A percentile compares a stretch with the other conserved stretches of the same genome.
Evolutionary conservation across 2,797 vertebrate species (phyloP).

Genomic region (Triplophysa yarkandensis): DNA sequence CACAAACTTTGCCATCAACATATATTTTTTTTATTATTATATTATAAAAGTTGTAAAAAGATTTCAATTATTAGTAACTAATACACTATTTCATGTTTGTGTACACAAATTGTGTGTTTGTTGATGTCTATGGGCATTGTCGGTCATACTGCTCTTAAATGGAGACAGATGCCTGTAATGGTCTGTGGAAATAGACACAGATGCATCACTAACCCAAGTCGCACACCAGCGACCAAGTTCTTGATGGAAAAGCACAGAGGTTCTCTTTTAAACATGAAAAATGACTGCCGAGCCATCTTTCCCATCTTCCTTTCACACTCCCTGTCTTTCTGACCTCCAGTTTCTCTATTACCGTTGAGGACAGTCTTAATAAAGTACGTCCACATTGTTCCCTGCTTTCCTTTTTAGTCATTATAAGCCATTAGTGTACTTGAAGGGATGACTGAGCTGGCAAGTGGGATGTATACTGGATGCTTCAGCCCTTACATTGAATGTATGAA

Average conservation of each 20-base stretch:
- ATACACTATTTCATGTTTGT: no score
- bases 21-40: no score
- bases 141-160: conserved; percentile 25
- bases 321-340: conserved; percentile 6
- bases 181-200: conserved; percentile 69
- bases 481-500: conserved; percentile 13
- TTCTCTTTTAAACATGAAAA: conserved; percentile 37
- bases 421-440: conserved; percentile 30
- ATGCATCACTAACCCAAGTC: conserved; percentile 60
- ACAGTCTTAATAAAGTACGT: background rate
- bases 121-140: conserved; percentile 20
- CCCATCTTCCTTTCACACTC: background rate
- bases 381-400: conserved; percentile 10
- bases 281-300: conserved; percentile 4
- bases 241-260: conserved; percentile 27
- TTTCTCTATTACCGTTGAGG: conserved; percentile 2
- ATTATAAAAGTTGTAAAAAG: no score
- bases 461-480: background rate
- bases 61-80: no score
- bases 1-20: no score
- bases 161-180: conserved; percentile 65
- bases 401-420: conserved; percentile 28
- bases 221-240: conserved; percentile 21
- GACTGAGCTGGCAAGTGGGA: conserved; percentile 5
- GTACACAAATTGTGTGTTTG: background rate